Evolutionary conservation across 2,888 invertebrate genomes (phyloP).

Genomic region (Onchidella celtica): DNA sequence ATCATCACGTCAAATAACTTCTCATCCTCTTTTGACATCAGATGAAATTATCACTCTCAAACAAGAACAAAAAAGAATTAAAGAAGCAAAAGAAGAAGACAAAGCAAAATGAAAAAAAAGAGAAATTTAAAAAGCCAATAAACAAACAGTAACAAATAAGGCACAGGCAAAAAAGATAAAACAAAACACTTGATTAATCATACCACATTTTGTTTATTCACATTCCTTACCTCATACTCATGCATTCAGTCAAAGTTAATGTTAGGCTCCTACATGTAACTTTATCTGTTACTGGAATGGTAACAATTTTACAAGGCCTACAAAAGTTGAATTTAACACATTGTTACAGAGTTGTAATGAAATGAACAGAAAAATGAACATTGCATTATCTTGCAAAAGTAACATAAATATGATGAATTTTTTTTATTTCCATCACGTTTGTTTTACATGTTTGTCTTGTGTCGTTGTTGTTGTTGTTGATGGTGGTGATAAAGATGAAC

Average conservation of each 20-base stretch:
- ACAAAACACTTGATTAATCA: conserved; percentile 19
- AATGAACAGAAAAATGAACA: not conserved
- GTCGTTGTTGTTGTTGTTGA: not conserved
- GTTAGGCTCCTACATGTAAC: not conserved
- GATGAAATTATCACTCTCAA: conserved; percentile 14
- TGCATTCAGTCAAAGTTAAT: conserved; percentile 14
- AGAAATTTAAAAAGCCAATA: conserved; percentile 10
- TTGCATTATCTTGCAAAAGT: not conserved
- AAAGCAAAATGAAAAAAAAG: conserved; percentile 13
- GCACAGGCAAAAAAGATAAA: conserved; percentile 10
- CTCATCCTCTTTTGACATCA: conserved; percentile 9
- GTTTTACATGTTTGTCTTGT: conserved; percentile 6
- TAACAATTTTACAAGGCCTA: not conserved
- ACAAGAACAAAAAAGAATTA: conserved; percentile 19
- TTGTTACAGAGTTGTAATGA: not conserved
- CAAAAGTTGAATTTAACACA: not conserved
- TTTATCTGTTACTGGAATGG: not conserved
- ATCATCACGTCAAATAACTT: conserved; percentile 11
- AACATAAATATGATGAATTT: not conserved
- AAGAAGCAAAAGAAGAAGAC: conserved; percentile 10
- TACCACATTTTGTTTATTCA: conserved; percentile 19
- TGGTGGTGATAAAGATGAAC: not conserved
- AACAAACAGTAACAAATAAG: conserved; percentile 19
- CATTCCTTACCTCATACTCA: conserved; percentile 16
- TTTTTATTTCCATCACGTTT: not conserved